Evolutionary conservation across 1,140 invertebrate species (phyloP).

Genomic region (Macrotrachela quadricornifera): DNA sequence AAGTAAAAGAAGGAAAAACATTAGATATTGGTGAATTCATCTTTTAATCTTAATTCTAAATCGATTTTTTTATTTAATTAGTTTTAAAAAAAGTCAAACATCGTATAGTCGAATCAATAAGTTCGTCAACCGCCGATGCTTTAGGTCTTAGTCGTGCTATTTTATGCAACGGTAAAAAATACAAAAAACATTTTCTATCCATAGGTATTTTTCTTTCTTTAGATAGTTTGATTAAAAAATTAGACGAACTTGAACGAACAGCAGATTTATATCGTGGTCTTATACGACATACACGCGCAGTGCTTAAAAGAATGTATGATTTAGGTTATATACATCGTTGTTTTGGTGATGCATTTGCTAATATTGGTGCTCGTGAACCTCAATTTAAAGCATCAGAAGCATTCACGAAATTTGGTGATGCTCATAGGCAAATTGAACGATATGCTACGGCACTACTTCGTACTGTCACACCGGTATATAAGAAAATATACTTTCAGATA

Average conservation of each 20-base stretch:
- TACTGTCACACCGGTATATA: conserved; percentile 10
- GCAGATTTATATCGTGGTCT: conserved; percentile 37
- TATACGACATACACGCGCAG: conserved; percentile 66
- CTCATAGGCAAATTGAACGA: conserved; percentile 72
- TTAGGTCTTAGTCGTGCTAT: conserved; percentile 82
- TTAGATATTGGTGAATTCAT: conserved; percentile 50
- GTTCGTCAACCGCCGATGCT: conserved; percentile 80
- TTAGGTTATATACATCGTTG: conserved; percentile 49
- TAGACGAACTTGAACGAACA: conserved; percentile 71
- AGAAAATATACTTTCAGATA: no score
- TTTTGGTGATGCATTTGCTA: conserved; percentile 78
- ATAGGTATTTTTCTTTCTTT: conserved; percentile 5
- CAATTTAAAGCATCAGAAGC: conserved; percentile 81
- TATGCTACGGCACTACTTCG: conserved; percentile 70
- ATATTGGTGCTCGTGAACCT: conserved; percentile 78
- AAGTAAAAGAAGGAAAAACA: conserved; percentile 67
- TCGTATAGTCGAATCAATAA: conserved; percentile 84
- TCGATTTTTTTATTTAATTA: conserved; percentile 10
- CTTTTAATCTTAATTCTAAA: not conserved
- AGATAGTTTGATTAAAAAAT: conserved; percentile 73
- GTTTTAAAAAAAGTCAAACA: conserved; percentile 94
- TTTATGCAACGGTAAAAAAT: conserved; percentile 55
- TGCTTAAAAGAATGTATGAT: conserved; percentile 48
- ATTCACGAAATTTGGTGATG: conserved; percentile 78
- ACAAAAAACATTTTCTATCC: not conserved